Conservation (phyloP, 2,888 invertebrate genomes). For the Cosmopolites sordidus region DNA sequence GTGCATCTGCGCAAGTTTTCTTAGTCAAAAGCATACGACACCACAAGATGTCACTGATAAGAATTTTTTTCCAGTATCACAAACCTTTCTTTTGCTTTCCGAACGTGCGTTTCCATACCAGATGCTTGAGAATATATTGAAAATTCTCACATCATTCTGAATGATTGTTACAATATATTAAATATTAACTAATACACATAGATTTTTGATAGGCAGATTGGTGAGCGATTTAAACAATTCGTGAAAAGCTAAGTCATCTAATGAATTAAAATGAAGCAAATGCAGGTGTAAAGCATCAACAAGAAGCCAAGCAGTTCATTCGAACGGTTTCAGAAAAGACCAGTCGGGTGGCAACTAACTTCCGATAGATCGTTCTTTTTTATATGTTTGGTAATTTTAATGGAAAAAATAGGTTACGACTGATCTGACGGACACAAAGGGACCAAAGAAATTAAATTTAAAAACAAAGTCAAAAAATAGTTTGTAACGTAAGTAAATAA, state of each 20-base stretch:
- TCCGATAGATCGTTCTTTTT: constrained; percentile 30
- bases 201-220: too few relatives aligned
- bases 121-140: too few relatives aligned
- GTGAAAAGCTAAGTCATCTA: constrained; percentile 20
- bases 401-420: constrained; percentile 34
- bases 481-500: constrained; percentile 28
- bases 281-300: constrained; percentile 40
- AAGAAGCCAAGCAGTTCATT: constrained; percentile 46
- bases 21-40: too few relatives aligned
- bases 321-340: constrained; percentile 66
- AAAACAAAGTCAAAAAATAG: constrained; percentile 30
- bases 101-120: too few relatives aligned
- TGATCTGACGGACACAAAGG: constrained; percentile 41
- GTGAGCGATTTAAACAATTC: too few relatives aligned
- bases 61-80: too few relatives aligned
- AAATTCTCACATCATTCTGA: too few relatives aligned
- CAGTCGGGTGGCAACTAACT: constrained; percentile 63
- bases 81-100: too few relatives aligned
- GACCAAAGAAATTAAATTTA: constrained; percentile 25
- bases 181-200: too few relatives aligned
- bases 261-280: constrained; percentile 35
- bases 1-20: too few relatives aligned
- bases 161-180: too few relatives aligned
- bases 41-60: too few relatives aligned
- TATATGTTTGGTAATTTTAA: constrained; percentile 14